Base-by-base conservation (phyloP, 92 coral and sea anemone species). In the Palythoa grandis region DNA sequence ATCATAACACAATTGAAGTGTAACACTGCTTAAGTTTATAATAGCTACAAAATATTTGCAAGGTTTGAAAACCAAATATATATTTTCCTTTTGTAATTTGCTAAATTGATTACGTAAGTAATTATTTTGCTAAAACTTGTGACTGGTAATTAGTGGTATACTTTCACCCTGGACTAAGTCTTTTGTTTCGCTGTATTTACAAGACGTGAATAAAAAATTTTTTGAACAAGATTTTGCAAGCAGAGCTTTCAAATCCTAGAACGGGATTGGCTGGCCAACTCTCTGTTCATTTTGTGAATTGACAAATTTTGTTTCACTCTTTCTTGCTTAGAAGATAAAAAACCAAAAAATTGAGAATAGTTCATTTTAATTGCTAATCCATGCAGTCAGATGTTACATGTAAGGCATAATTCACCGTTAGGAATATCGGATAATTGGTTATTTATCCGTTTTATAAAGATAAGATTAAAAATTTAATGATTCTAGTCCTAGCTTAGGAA, bases 181-280 rank as follows among this genome's bases (percentile, higher is more conserved):
- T 69, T 69, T 37, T 25, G 74, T 69, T 69, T 15, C 35, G 16
- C 43, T 25, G 15, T 7, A 15, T 25, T 74, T n/a, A 19, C 14
- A 74, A 50, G 17, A 74, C 15, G 63, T 37, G 67, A 52, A 76
- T 54, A 43, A 11, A 76, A 54, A 54, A 52, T 29, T 16, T 38
- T 78, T 78, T 57, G 1, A n/a, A 60, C 83, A 78, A 57, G 57
- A 61, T 37, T 78, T 57, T 39, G 23, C 5, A 61, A 61, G 50
- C 71, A 78, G 56, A 47, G 83, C 58, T 69, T 67, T 69, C 47
- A 29, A 25, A 70, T 80, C n/a, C 24, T 80, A 65, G 16, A 37
- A 60, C 58, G 53, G 66, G 35, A 29, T 25, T 76, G 53, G 82
- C 82, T 76, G 67, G 82, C 39, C 40, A 54, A 11, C 11, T 0